These are phyloP conservation scores for Xiphophorus birchmanni DNA, from an alignment of 2,797 vertebrate genomes.

Conservation along the genomic window DNA sequence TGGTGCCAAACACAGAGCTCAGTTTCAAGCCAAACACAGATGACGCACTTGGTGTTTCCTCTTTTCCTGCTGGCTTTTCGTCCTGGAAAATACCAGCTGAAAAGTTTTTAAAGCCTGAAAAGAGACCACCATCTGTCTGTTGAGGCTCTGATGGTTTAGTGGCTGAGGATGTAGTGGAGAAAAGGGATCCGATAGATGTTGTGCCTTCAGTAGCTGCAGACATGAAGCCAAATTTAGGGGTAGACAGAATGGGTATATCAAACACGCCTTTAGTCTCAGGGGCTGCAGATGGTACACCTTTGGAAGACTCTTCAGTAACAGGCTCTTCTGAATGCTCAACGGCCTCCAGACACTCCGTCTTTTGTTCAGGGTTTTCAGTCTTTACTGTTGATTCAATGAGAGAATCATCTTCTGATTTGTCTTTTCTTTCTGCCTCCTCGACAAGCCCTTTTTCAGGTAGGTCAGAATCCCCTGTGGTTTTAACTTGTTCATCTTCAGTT, in stretches of 20 bases:
- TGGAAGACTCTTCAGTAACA: constrained; percentile 29
- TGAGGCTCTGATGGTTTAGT: constrained; percentile 66
- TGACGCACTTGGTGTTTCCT: constrained; percentile 70
- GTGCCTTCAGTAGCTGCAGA: constrained; percentile 77
- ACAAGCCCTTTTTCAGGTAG: constrained; percentile 56
- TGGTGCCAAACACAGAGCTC: constrained; percentile 77
- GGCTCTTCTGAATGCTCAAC: constrained; percentile 16
- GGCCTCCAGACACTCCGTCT: constrained; percentile 10
- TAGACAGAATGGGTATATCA: constrained; percentile 80
- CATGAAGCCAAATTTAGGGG: constrained; percentile 84
- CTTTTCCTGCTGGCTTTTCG: constrained; percentile 73
- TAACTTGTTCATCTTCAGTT: constrained; percentile 30
- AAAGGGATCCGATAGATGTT: constrained; percentile 85
- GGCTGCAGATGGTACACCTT: constrained; percentile 30
- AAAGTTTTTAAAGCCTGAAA: constrained; percentile 88
- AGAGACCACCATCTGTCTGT: constrained; percentile 75
- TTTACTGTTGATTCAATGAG: constrained; percentile 22
- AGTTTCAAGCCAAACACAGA: constrained; percentile 84
- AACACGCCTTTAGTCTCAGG: constrained; percentile 74
- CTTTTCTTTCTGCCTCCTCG: constrained; percentile 56
- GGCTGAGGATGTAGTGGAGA: constrained; percentile 77
- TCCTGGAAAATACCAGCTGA: constrained; percentile 89
- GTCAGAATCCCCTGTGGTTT: constrained; percentile 36
- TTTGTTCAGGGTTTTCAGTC: constrained; percentile 20
- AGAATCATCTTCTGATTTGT: constrained; percentile 55